These are phyloP conservation scores for Sebastes vulpes DNA, from an alignment of 2,797 vertebrate species.

Conservation along the genomic window DNA sequence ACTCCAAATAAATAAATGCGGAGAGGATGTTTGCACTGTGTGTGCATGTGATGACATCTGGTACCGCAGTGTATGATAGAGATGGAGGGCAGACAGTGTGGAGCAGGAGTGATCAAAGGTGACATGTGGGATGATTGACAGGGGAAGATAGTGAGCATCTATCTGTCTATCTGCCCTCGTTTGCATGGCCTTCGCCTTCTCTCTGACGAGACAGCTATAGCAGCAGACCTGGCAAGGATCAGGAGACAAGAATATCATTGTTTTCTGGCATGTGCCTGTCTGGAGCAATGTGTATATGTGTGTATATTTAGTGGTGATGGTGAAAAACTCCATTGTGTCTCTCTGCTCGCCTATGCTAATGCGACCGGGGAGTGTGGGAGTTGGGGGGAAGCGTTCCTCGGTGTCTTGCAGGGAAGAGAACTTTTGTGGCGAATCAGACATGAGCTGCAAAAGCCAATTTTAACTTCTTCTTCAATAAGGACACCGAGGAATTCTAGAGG, in stretches of 20 bases:
- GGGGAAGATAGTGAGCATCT: slow-evolving; percentile 1
- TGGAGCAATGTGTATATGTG: neutral
- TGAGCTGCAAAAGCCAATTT: slow-evolving; percentile 42
- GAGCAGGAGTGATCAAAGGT: slow-evolving; percentile 1
- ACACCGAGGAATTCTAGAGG: slow-evolving; percentile 33
- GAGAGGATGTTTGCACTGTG: neutral
- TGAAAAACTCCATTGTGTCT: slow-evolving; percentile 55
- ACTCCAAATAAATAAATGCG: slow-evolving; percentile 31
- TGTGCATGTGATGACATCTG: neutral
- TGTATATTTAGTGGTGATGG: neutral
- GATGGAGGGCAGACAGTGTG: neutral
- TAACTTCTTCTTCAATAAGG: slow-evolving; percentile 43
- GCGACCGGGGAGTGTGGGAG: slow-evolving; percentile 44
- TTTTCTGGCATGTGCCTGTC: slow-evolving; percentile 13
- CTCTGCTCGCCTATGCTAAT: slow-evolving; percentile 51
- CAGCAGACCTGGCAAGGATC: slow-evolving; percentile 18
- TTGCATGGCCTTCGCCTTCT: neutral
- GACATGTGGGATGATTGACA: slow-evolving; percentile 2
- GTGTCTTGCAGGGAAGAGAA: slow-evolving; percentile 21
- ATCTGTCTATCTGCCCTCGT: neutral
- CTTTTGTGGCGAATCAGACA: slow-evolving; percentile 11
- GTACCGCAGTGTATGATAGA: slow-evolving; percentile 1
- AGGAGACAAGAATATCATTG: slow-evolving; percentile 11
- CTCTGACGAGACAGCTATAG: slow-evolving; percentile 24
- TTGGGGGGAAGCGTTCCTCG: neutral